phyloP scores from a whole-genome alignment of 2,797 vertebrate species.

The Myoxocephalus aenaeus region DNA sequence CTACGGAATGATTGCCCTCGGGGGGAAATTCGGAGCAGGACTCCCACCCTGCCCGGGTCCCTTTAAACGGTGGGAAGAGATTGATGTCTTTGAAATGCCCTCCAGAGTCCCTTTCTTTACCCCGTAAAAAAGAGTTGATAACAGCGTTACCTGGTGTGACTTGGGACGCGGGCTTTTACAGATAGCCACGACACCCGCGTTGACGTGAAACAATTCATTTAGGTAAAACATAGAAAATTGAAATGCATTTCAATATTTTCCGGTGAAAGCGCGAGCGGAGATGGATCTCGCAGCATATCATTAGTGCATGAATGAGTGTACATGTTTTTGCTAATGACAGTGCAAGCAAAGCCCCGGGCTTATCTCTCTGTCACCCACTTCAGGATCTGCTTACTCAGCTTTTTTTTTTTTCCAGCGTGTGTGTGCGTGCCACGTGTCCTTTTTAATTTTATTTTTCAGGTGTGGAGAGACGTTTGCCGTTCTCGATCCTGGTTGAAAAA shows the following conservation, averaged over 20 bases:
- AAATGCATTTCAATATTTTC: conserved; percentile 37
- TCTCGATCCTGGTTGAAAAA: conserved; percentile 23
- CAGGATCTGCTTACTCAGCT: conserved; percentile 61
- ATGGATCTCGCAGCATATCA: conserved; percentile 61
- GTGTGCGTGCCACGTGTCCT: background rate
- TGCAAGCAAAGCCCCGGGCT: conserved; percentile 55
- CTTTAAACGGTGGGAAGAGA: conserved; percentile 48
- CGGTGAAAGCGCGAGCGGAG: conserved; percentile 31
- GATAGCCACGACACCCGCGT: conserved; percentile 27
- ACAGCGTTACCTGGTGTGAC: conserved; percentile 24
- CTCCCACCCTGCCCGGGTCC: conserved; percentile 27
- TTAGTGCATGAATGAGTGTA: conserved; percentile 62
- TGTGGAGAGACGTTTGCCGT: conserved; percentile 1
- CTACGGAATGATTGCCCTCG: conserved; percentile 57
- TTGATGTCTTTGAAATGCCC: conserved; percentile 76
- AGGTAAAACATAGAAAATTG: conserved; percentile 13
- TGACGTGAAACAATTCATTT: conserved; percentile 51
- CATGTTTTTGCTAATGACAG: conserved; percentile 71
- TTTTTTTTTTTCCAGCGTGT: background rate
- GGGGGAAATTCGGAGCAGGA: conserved; percentile 33
- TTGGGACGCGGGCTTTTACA: conserved; percentile 37
- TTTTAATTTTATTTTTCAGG: background rate
- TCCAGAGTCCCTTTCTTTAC: conserved; percentile 43
- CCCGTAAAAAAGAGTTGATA: conserved; percentile 17
- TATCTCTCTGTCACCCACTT: conserved; percentile 60